Base-by-base conservation (phyloP, 1,140 invertebrate genomes). In the Drosophila murphyi region DNA sequence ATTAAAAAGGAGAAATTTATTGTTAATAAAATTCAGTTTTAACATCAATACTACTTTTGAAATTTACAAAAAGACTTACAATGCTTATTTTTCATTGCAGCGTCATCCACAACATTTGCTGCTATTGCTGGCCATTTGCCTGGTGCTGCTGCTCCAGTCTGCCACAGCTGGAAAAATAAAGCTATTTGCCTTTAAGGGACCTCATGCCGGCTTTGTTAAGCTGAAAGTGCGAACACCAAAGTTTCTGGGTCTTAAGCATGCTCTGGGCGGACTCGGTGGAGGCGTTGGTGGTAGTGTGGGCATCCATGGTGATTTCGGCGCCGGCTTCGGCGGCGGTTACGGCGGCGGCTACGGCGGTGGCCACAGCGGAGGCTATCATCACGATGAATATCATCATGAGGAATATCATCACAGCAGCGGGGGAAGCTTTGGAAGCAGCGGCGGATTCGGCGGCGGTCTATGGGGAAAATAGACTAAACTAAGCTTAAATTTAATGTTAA, bases 101-200 rank as follows among this genome's bases (percentile, higher is more conserved):
- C 61, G 56, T 1, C 35, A 59, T 52, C 28, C 20, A 59, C 45
- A 50, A 28, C 5, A 47, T 4, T 5, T 72, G 6, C 0, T 73
- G 2, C 54, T 85, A 0, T 34, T 82, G n/a, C 55, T 88, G 7
- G 71, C 70, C 37, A 8, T 89, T 52, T 73, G 51, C 12, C 31
- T 76, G 4, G 2, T 77, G 3, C 29, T 71, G 0, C 50, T 82
- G 2, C 31, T 91, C 0, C 67, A 64, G n/a, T 28, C 39, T 12
- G 55, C 31, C 0, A 51, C 65, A 5, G 75, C 76, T 1, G 83
- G 80, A 1, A 91, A 91, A 72, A 2, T 91, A 0, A 91, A 91
- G 20, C 47, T 91, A 1, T 29, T 91, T 6, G 89, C 76, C 3
- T 82, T 89, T n/a, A 91, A 91, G 29, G 80, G 89, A n/a, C 89